Percentiles rank a stretch among this genome's conserved stretches.
These are phyloP conservation scores for Drosophila baimaii DNA, from an alignment of 1,140 invertebrate genomes.

Conservation along the genomic window DNA sequence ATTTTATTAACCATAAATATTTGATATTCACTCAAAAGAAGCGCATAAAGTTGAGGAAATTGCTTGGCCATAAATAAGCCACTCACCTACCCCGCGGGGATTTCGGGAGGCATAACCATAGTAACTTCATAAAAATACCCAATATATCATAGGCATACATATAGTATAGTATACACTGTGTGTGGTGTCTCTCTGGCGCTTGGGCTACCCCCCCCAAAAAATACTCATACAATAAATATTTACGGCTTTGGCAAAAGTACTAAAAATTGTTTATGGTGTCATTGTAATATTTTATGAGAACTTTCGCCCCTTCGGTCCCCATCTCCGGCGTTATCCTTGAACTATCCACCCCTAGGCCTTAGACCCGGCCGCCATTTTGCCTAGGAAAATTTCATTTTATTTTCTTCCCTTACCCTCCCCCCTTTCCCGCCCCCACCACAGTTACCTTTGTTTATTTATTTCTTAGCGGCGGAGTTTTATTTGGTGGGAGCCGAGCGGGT, in stretches of 20 bases:
- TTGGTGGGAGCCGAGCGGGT: slow-evolving; percentile 47
- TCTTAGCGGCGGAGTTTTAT: slow-evolving; percentile 30
- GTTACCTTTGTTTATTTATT: slow-evolving; percentile 44
- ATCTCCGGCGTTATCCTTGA: background rate
- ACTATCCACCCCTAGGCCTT: slow-evolving; percentile 14
- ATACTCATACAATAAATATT: slow-evolving; percentile 75
- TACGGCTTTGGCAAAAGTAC: slow-evolving; percentile 77
- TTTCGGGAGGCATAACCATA: slow-evolving; percentile 58
- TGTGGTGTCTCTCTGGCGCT: slow-evolving; percentile 15
- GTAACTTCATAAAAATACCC: slow-evolving; percentile 79
- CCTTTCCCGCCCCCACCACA: no score
- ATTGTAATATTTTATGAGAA: slow-evolving; percentile 82
- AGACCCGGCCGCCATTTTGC: slow-evolving; percentile 26
- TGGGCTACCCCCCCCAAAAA: slow-evolving; percentile 24
- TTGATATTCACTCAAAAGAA: slow-evolving; percentile 49
- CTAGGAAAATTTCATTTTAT: slow-evolving; percentile 49
- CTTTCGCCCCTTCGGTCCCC: slow-evolving; percentile 44
- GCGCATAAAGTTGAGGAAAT: slow-evolving; percentile 22
- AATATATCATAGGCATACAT: slow-evolving; percentile 58
- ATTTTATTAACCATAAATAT: slow-evolving; percentile 77
- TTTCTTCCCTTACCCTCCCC: no score
- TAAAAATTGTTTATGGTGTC: slow-evolving; percentile 83
- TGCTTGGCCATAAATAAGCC: slow-evolving; percentile 65
- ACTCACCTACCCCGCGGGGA: slow-evolving; percentile 18
- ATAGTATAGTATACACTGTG: no score